Evolutionary conservation across 1,140 invertebrate genomes (phyloP), one percentile per base, ranked within the genome.

Genomic region (Bombus polaris): DNA sequence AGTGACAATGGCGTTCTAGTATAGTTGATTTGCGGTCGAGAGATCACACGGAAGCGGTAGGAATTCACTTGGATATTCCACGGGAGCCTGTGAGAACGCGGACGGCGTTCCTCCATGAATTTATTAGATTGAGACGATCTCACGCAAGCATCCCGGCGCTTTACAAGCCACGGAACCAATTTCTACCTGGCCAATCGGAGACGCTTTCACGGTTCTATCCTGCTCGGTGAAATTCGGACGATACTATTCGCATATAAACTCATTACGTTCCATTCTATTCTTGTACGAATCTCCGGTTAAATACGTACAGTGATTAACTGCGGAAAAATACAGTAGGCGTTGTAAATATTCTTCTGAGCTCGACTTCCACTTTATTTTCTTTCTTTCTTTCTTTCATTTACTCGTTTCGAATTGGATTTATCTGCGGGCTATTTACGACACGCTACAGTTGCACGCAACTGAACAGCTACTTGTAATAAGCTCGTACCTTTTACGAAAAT

Each of bases 91-190:
- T 90, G 89, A 90, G 89, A 90, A 90, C 86, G 86, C 74, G 73
- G 53, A 89, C 89, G 85, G 75, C 74, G 81, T 82, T 87, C 53
- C 71, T 86, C 70, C 79, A 70, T 78, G 89, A 90, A 90, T 90
- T 90, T 90, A 90, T 90, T 91, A 87, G 89, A 90, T 90, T 91
- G 89, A 87, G 82, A 89, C 89, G 86, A 80, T 91, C 89, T 87
- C 89, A 91, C 90, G 89, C 79, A 77, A 90, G 71, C 70, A 77
- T 88, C 70, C 62, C 59, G 73, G 18, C 37, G 47, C 44, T 70
- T 53, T 68, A n/a, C 12, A 53, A 42, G 22, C 53, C 77, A 15
- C 68, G 65, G 66, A 47, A 72, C 68, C 83, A 70, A 84, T 84
- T 77, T 76, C 62, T 42, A 37, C 37, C 42, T 35, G 53, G 35